Evolutionary conservation across 2,888 invertebrate species (phyloP).

Genomic region (Orthonychiurus folsomi): DNA sequence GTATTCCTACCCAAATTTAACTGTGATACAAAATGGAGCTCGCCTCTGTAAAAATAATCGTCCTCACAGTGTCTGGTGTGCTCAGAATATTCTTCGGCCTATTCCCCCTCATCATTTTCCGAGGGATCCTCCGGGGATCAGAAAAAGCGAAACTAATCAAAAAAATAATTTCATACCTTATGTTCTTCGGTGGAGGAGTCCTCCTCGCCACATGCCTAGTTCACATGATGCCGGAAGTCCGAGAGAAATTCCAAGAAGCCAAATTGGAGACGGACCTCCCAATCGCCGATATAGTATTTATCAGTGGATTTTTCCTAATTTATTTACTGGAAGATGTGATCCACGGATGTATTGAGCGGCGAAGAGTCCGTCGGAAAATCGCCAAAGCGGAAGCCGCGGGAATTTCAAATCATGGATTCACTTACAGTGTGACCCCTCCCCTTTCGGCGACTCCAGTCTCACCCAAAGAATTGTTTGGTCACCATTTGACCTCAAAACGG

Average conservation of each 20-base stretch:
- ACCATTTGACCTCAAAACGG: not conserved
- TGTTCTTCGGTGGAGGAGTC: constrained; percentile 52
- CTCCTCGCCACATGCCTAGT: constrained; percentile 52
- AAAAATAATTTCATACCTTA: constrained; percentile 37
- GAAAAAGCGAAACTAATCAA: constrained; percentile 40
- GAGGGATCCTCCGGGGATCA: constrained; percentile 39
- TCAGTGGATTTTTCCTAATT: constrained; percentile 50
- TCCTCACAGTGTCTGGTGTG: constrained; percentile 47
- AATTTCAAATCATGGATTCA: not conserved
- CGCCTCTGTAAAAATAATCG: constrained; percentile 47
- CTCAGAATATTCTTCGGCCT: constrained; percentile 49
- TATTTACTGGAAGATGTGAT: constrained; percentile 50
- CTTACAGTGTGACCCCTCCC: not conserved
- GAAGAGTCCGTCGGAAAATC: constrained; percentile 16
- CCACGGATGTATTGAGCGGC: constrained; percentile 41
- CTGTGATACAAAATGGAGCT: constrained; percentile 43
- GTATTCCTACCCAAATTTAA: not conserved
- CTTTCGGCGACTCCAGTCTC: not conserved
- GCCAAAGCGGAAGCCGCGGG: not conserved
- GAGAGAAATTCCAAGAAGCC: constrained; percentile 44
- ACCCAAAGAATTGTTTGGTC: not conserved
- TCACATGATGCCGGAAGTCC: constrained; percentile 53
- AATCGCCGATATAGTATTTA: constrained; percentile 50
- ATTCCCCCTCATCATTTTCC: constrained; percentile 49
- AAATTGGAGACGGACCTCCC: constrained; percentile 41